These are phyloP conservation scores for Garrulus glandarius DNA, from an alignment of 2,797 vertebrate genomes.

Conservation along the genomic window DNA sequence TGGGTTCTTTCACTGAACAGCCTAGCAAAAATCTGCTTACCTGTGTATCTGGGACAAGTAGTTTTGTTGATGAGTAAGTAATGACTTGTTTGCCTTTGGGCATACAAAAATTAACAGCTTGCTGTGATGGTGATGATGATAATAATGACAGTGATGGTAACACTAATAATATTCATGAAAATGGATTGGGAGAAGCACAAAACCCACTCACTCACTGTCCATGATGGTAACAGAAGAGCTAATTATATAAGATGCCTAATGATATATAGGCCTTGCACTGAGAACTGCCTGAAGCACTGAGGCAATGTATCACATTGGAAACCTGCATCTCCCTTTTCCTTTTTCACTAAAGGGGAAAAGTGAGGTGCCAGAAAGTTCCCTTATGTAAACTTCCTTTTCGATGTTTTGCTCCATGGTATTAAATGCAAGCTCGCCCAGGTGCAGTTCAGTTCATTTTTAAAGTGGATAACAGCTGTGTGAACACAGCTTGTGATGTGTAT, in stretches of 20 bases:
- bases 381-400: background rate
- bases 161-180: background rate
- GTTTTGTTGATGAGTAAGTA: slow-evolving; percentile 8
- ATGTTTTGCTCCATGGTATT: background rate
- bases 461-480: background rate
- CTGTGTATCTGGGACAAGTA: background rate
- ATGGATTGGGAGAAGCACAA: background rate
- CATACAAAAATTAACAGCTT: slow-evolving; percentile 4
- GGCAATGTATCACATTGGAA: background rate
- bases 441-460: background rate
- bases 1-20: background rate
- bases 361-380: background rate
- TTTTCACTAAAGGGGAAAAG: background rate
- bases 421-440: background rate
- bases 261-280: background rate
- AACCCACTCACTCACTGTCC: background rate
- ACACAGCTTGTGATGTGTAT: background rate
- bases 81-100: slow-evolving; percentile 27
- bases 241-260: background rate
- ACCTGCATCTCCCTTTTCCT: background rate
- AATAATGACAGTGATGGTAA: background rate
- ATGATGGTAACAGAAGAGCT: background rate
- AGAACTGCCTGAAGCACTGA: background rate
- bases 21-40: slow-evolving; percentile 1
- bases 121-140: background rate